Percentiles rank a stretch among this genome's conserved stretches.
Conservation (phyloP, 2,113 vertebrate genomes). For the Rhegmatorhina hoffmannsi region DNA sequence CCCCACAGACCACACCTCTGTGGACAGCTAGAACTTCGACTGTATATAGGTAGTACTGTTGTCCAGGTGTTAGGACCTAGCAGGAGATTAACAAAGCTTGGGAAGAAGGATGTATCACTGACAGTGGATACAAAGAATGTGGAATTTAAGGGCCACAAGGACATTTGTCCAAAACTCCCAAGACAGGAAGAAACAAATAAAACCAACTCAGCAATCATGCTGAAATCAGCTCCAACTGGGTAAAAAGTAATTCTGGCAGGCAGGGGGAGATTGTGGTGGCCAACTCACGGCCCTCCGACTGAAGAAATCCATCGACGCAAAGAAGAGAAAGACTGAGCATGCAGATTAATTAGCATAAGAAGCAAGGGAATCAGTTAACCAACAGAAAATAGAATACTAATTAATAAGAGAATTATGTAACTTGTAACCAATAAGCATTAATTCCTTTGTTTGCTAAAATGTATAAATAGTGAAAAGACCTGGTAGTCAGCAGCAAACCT, state of each 20-base stretch:
- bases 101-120: neutral
- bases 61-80: neutral
- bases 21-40: neutral
- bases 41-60: neutral
- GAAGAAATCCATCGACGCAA: neutral
- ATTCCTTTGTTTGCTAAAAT: neutral
- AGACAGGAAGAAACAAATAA: neutral
- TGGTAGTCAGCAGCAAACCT: neutral
- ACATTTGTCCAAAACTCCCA: neutral
- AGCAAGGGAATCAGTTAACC: neutral
- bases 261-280: neutral
- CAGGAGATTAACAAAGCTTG: neutral
- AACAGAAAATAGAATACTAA: neutral
- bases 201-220: neutral
- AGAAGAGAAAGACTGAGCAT: neutral
- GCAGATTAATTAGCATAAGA: neutral
- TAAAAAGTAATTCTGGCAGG: neutral
- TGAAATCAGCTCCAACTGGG: neutral
- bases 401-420: neutral
- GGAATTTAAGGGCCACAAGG: neutral
- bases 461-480: neutral
- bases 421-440: neutral
- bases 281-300: accelerated
- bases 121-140: neutral
- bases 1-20: neutral